A percentile compares a stretch with the other conserved stretches of the same genome.
Conservation (phyloP, 1,140 invertebrate genomes). For the Procambarus virginalis region DNA sequence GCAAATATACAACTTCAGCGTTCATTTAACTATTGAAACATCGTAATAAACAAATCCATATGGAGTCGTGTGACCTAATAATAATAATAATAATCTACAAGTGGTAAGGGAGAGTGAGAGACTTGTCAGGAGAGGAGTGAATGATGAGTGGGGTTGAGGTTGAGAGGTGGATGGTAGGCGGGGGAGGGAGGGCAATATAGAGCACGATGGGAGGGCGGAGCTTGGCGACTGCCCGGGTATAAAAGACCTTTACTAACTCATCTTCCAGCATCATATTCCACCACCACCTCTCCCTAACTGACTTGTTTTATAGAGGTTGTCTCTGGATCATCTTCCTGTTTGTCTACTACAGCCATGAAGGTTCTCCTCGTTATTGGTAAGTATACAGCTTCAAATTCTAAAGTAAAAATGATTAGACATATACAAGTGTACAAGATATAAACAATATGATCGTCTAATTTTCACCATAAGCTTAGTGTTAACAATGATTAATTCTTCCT, state of each 20-base stretch:
- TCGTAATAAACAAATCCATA: too few relatives aligned
- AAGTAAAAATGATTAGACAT: not conserved
- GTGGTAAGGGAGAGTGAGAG: too few relatives aligned
- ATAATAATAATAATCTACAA: too few relatives aligned
- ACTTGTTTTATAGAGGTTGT: not conserved
- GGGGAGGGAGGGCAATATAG: not conserved
- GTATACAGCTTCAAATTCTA: not conserved
- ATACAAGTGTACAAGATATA: too few relatives aligned
- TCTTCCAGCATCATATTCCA: not conserved
- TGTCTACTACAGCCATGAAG: not conserved
- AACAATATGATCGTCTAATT: not conserved
- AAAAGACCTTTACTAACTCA: not conserved
- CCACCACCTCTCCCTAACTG: not conserved
- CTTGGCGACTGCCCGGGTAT: not conserved
- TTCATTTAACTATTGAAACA: too few relatives aligned
- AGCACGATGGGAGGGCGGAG: not conserved
- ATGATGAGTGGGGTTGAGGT: too few relatives aligned
- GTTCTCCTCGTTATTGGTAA: not conserved
- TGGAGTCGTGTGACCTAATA: too few relatives aligned
- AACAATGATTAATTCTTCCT: not conserved
- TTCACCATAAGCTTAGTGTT: not conserved
- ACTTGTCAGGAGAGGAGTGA: too few relatives aligned
- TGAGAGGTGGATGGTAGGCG: not conserved
- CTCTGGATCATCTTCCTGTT: not conserved
- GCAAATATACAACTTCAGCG: too few relatives aligned